Percentiles rank a stretch among this genome's conserved stretches.
Evolutionary conservation across 2,888 invertebrate genomes (phyloP).

Genomic region (Cenopis cana): DNA sequence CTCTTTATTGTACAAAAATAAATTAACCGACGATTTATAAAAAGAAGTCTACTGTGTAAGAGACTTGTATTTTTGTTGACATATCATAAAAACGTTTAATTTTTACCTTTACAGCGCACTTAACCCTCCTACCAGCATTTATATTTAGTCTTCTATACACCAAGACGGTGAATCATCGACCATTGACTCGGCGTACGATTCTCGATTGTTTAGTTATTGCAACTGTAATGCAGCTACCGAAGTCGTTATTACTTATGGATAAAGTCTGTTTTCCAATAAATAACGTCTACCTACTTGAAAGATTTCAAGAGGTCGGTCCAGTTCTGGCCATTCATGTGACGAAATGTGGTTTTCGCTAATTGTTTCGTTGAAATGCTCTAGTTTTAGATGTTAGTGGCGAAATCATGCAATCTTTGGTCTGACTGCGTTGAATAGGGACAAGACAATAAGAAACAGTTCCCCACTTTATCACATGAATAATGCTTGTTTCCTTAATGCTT

Average conservation of each 20-base stretch:
- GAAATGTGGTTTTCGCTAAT: slow-evolving; percentile 42
- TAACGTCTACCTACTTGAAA: not conserved
- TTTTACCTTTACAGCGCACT: slow-evolving; percentile 21
- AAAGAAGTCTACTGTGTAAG: too few species aligned
- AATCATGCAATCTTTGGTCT: slow-evolving; percentile 15
- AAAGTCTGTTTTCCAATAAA: slow-evolving; percentile 8
- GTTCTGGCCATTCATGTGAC: slow-evolving; percentile 42
- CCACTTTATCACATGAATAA: not conserved
- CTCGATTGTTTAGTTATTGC: slow-evolving; percentile 42
- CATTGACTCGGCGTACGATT: slow-evolving; percentile 56
- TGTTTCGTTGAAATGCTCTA: slow-evolving; percentile 37
- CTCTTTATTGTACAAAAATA: too few species aligned
- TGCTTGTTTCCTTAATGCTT: too few species aligned
- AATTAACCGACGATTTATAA: too few species aligned
- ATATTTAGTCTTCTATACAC: slow-evolving; percentile 36
- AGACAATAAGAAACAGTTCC: not conserved
- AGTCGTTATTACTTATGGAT: not conserved
- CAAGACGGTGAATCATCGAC: slow-evolving; percentile 62
- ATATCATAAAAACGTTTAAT: slow-evolving; percentile 22
- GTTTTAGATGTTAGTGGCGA: slow-evolving; percentile 20
- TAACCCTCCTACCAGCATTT: slow-evolving; percentile 11
- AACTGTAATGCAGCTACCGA: not conserved
- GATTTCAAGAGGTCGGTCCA: slow-evolving; percentile 9
- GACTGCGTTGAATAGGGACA: not conserved
- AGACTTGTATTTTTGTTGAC: slow-evolving; percentile 19